Conservation (phyloP, 2,113 vertebrate species). For the Seriola dumerili region DNA sequence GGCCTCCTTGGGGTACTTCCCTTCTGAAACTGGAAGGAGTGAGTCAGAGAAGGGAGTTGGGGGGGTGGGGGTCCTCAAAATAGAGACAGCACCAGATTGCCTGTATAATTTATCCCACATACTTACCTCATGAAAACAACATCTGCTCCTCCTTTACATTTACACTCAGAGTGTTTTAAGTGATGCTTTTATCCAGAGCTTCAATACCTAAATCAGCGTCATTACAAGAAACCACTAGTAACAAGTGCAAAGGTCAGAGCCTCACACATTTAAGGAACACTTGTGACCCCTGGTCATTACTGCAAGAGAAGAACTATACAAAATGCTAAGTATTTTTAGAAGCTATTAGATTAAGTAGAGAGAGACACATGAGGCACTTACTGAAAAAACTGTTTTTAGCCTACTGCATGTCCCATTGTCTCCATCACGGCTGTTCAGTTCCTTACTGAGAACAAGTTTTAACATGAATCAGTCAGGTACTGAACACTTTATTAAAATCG, state of each 20-base stretch:
- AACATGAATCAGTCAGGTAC: neutral
- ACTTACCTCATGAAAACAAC: constrained; percentile 40
- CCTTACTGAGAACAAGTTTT: neutral
- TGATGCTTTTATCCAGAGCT: constrained; percentile 11
- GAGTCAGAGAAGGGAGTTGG: constrained; percentile 2
- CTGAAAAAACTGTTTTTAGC: neutral
- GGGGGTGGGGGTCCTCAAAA: constrained; percentile 16
- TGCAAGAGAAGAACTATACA: neutral
- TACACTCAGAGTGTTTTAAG: constrained; percentile 16
- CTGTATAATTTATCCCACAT: constrained; percentile 17
- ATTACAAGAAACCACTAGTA: constrained; percentile 1
- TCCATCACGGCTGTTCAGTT: neutral
- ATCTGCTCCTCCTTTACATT: constrained; percentile 33
- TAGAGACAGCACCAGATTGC: constrained; percentile 62
- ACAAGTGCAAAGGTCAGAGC: constrained; percentile 7
- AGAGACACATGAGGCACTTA: neutral
- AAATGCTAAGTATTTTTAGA: neutral
- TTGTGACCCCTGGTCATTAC: neutral
- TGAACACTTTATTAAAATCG: neutral
- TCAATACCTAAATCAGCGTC: constrained; percentile 8
- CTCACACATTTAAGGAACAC: neutral
- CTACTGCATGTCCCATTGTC: neutral
- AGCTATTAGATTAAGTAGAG: neutral
- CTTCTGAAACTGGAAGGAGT: constrained; percentile 86
- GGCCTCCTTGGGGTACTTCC: constrained; percentile 85